A percentile compares a stretch with the other conserved stretches of the same genome.
phyloP scores from a whole-genome alignment of 2,888 invertebrate species.

The Dynastes hyllus region DNA sequence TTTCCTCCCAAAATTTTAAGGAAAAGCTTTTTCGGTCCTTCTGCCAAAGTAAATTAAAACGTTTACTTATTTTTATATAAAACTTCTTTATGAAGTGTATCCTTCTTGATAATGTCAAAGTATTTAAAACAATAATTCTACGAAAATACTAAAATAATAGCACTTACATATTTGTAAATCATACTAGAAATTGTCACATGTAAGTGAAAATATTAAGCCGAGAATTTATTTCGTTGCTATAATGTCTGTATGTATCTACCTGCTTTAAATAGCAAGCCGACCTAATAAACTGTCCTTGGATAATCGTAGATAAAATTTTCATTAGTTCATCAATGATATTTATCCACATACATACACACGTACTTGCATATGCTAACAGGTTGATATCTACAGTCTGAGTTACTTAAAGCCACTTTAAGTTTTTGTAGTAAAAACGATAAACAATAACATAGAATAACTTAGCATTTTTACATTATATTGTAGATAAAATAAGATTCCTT shows the following conservation, averaged over 20 bases:
- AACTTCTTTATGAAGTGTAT: too few species aligned
- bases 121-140: too few species aligned
- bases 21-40: too few species aligned
- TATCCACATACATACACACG: background rate
- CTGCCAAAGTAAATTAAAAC: too few species aligned
- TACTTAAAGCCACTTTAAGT: background rate
- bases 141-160: too few species aligned
- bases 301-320: conserved; percentile 36
- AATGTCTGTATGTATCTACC: background rate
- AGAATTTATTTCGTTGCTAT: background rate
- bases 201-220: too few species aligned
- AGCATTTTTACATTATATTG: background rate
- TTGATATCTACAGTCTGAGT: background rate
- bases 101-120: too few species aligned
- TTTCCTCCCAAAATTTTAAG: too few species aligned
- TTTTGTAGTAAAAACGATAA: conserved; percentile 1
- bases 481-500: too few species aligned
- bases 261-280: conserved; percentile 10
- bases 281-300: conserved; percentile 36
- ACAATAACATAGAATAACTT: background rate
- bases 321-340: conserved; percentile 38
- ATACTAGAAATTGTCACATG: too few species aligned
- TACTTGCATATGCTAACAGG: conserved; percentile 7
- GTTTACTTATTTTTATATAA: too few species aligned
- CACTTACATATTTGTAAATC: too few species aligned